Evolutionary conservation across 2,113 vertebrate species (phyloP).

Genomic region (Podiceps cristatus): DNA sequence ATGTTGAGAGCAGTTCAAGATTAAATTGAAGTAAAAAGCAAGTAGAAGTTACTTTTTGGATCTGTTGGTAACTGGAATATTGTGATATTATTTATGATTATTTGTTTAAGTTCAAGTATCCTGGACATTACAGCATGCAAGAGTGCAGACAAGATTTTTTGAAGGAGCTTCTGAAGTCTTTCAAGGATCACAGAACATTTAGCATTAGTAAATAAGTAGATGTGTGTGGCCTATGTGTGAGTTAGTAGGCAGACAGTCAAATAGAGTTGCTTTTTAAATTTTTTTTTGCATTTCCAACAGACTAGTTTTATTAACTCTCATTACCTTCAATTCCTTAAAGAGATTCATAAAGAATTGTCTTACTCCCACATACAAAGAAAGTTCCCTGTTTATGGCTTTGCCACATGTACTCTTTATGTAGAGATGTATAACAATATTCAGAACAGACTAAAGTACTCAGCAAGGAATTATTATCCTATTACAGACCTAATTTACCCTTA

Average conservation of each 20-base stretch:
- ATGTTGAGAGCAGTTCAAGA: neutral
- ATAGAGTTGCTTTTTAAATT: neutral
- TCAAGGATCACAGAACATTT: neutral
- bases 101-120: constrained; percentile 1
- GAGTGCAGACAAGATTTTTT: neutral
- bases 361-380: neutral
- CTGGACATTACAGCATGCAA: neutral
- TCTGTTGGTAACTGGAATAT: neutral
- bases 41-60: neutral
- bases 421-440: neutral
- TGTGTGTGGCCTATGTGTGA: neutral
- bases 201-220: neutral
- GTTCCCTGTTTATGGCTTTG: neutral
- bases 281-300: neutral
- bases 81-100: neutral
- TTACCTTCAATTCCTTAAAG: neutral
- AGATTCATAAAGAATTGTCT: neutral
- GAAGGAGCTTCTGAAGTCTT: neutral
- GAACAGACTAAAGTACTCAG: neutral
- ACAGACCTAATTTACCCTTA: neutral
- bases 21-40: neutral
- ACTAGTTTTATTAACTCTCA: neutral
- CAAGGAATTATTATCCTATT: neutral
- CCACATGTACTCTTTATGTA: neutral
- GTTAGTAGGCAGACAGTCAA: neutral